A percentile compares a stretch with the other conserved stretches of the same genome.
phyloP scores from a whole-genome alignment of 2,888 invertebrate species.

The Metacarcinus magister region DNA sequence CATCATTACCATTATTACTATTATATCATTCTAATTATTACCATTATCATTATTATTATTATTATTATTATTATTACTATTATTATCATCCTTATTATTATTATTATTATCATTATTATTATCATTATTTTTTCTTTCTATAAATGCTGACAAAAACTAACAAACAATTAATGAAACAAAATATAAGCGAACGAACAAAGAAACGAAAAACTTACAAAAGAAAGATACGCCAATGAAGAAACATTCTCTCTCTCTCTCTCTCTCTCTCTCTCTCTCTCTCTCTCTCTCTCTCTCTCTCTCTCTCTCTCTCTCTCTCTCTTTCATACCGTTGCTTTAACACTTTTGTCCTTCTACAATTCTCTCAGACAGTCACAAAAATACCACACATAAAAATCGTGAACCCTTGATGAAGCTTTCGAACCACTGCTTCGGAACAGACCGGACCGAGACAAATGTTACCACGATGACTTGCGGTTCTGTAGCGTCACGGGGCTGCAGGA shows the following conservation, averaged over 20 bases:
- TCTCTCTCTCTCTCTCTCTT: constrained; percentile 31
- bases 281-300: constrained; percentile 48
- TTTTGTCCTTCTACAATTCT: not conserved
- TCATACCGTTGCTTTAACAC: not conserved
- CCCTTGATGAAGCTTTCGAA: not conserved
- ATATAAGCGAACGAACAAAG: too few species aligned
- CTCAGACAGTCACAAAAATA: not conserved
- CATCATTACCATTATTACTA: too few species aligned
- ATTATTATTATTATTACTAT: too few species aligned
- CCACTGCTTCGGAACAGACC: not conserved
- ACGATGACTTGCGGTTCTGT: not conserved
- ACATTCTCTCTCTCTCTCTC: not conserved
- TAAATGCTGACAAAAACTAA: too few species aligned
- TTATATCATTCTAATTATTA: too few species aligned
- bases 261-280: constrained; percentile 17
- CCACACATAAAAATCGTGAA: not conserved
- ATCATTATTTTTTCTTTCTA: too few species aligned
- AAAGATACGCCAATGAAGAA: too few species aligned
- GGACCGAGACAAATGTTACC: not conserved
- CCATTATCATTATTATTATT: too few species aligned
- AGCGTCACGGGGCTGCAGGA: not conserved
- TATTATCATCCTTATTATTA: too few species aligned
- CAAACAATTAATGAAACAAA: too few species aligned
- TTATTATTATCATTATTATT: too few species aligned
- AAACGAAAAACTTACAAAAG: too few species aligned